Conservation (phyloP, 2,113 vertebrate species). For the Todiramphus saurophagus region DNA sequence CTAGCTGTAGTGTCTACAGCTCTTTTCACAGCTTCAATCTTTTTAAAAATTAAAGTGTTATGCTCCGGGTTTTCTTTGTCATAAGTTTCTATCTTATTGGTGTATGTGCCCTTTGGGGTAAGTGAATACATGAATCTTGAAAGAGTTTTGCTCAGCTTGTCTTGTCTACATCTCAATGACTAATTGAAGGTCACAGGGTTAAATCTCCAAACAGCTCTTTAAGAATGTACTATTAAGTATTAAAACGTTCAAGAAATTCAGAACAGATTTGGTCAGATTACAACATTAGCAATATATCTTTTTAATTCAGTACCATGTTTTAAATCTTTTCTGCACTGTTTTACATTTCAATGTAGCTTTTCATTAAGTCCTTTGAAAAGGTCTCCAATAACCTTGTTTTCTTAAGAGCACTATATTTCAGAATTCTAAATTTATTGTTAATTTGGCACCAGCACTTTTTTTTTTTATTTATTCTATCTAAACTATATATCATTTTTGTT, state of each 20-base stretch:
- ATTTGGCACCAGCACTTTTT: neutral
- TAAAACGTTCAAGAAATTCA: constrained; percentile 21
- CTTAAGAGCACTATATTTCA: neutral
- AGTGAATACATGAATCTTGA: neutral
- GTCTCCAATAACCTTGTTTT: neutral
- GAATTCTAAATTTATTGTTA: neutral
- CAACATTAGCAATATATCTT: constrained; percentile 21
- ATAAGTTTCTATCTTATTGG: neutral
- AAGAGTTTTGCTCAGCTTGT: neutral
- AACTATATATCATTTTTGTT: neutral
- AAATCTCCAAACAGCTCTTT: constrained; percentile 18
- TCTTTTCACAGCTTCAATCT: neutral
- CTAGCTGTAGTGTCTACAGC: too few species aligned
- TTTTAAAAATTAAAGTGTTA: neutral
- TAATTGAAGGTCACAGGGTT: constrained; percentile 35
- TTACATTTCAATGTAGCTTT: neutral
- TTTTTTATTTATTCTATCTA: neutral
- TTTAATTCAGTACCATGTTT: neutral
- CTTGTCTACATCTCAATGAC: neutral
- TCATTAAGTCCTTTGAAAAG: neutral
- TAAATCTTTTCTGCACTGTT: neutral
- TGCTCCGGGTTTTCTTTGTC: neutral
- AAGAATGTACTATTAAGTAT: neutral
- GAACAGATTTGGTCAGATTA: constrained; percentile 16
- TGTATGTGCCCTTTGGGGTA: neutral